Conservation (phyloP, 1,140 invertebrate genomes). For the Luehdorfia chinensis region DNA sequence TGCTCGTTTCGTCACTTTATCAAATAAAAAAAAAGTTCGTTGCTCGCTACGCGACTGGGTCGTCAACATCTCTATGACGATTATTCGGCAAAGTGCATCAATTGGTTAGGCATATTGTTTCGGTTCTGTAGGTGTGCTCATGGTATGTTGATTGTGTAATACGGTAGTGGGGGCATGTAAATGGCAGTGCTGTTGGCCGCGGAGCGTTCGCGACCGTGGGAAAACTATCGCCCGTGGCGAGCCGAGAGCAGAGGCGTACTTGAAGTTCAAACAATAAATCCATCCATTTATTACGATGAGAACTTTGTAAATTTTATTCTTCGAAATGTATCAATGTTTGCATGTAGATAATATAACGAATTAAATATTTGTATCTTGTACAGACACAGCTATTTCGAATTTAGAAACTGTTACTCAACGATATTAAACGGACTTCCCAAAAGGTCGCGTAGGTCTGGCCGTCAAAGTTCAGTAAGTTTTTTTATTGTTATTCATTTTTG, state of each 20-base stretch:
- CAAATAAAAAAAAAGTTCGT: too few species aligned
- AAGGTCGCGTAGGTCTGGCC: too few species aligned
- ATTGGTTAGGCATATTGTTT: not conserved
- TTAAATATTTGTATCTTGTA: slow-evolving; percentile 16
- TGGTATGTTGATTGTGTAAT: slow-evolving; percentile 51
- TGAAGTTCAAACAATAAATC: not conserved
- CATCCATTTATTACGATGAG: too few species aligned
- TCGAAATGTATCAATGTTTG: not conserved
- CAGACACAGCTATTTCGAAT: too few species aligned
- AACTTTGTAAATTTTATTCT: too few species aligned
- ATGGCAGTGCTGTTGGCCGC: slow-evolving; percentile 66
- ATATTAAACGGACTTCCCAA: too few species aligned
- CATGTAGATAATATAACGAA: not conserved
- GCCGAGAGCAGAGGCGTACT: slow-evolving; percentile 45
- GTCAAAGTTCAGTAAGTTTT: too few species aligned
- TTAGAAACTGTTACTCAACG: too few species aligned
- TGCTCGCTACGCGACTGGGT: too few species aligned
- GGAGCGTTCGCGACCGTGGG: slow-evolving; percentile 65
- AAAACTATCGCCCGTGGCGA: slow-evolving; percentile 75
- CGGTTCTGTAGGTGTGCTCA: slow-evolving; percentile 19
- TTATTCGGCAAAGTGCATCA: not conserved
- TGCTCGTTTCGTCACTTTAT: too few species aligned
- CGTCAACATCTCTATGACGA: too few species aligned
- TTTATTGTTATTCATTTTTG: too few species aligned
- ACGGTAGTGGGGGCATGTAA: slow-evolving; percentile 70